These are phyloP conservation scores for Onychomys torridus DNA, from an alignment of 2,797 vertebrate genomes.

Conservation along the genomic window DNA sequence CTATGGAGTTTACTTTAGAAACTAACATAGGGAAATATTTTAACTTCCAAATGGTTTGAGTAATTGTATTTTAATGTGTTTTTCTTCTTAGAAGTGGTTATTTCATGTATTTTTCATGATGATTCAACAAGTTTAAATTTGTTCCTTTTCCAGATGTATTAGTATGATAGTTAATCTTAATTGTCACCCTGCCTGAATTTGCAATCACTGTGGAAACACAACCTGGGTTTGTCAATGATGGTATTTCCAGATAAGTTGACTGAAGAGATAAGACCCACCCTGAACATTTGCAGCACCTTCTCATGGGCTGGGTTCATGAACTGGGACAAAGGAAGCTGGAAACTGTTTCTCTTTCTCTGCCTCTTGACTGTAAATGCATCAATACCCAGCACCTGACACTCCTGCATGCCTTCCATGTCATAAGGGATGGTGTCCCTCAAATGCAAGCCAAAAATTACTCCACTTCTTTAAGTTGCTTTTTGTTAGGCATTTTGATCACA, in stretches of 20 bases:
- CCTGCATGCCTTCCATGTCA: neutral
- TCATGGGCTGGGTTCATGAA: neutral
- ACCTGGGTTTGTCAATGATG: neutral
- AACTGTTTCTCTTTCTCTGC: neutral
- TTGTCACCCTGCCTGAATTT: neutral
- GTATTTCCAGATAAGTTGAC: neutral
- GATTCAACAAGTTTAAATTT: constrained; percentile 53
- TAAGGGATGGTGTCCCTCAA: neutral
- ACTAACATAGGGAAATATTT: constrained; percentile 9
- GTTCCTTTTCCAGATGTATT: constrained; percentile 41
- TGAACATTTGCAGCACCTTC: neutral
- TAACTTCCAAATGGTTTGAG: constrained; percentile 49
- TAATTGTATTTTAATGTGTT: constrained; percentile 40
- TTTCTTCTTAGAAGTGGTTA: constrained; percentile 54
- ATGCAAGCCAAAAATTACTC: neutral
- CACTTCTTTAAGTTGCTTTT: neutral
- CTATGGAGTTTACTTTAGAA: constrained; percentile 12
- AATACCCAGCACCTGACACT: neutral
- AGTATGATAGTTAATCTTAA: neutral
- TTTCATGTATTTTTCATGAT: constrained; percentile 49
- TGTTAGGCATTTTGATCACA: neutral
- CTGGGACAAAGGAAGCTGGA: neutral
- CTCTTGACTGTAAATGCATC: neutral
- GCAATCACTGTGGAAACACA: neutral
- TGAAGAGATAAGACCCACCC: neutral